phyloP scores from a whole-genome alignment of 2,797 vertebrate genomes.

The Microchirus variegatus region DNA sequence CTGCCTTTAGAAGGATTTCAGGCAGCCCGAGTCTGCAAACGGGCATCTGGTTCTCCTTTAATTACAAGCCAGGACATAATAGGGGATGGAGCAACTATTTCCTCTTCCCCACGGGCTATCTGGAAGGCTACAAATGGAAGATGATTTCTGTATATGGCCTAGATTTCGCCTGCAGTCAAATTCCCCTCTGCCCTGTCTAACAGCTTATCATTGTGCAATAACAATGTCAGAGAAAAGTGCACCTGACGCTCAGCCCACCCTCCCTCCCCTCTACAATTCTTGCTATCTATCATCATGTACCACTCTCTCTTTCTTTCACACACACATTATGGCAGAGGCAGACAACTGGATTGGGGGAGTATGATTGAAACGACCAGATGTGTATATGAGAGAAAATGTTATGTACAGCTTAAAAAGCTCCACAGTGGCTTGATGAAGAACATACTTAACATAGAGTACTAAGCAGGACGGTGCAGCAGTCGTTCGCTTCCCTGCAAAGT shows the following conservation, averaged over 20 bases:
- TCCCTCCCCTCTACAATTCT: constrained; percentile 25
- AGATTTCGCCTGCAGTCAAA: constrained; percentile 66
- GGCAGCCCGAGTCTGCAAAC: constrained; percentile 40
- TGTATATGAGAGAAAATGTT: constrained; percentile 13
- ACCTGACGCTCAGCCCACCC: constrained; percentile 47
- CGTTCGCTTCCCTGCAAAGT: constrained; percentile 26
- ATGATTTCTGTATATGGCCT: constrained; percentile 65
- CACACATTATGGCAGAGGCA: constrained; percentile 11
- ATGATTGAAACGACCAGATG: constrained; percentile 20
- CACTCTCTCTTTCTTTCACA: constrained; percentile 12
- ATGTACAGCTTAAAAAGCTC: constrained; percentile 2
- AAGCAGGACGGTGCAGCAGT: constrained; percentile 43
- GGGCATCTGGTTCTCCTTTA: constrained; percentile 57
- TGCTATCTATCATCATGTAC: constrained; percentile 50
- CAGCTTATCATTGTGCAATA: constrained; percentile 71
- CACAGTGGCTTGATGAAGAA: constrained; percentile 38
- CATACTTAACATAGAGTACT: constrained; percentile 41
- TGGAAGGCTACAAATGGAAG: constrained; percentile 66
- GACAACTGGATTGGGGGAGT: constrained; percentile 22
- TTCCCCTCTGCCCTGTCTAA: constrained; percentile 57
- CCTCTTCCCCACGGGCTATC: constrained; percentile 50
- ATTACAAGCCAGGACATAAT: constrained; percentile 66
- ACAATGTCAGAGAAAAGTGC: constrained; percentile 63
- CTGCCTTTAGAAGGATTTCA: constrained; percentile 45
- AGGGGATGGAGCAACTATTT: constrained; percentile 45